Conservation (phyloP, 2,888 invertebrate species). For the Zygogramma bicolorata region DNA sequence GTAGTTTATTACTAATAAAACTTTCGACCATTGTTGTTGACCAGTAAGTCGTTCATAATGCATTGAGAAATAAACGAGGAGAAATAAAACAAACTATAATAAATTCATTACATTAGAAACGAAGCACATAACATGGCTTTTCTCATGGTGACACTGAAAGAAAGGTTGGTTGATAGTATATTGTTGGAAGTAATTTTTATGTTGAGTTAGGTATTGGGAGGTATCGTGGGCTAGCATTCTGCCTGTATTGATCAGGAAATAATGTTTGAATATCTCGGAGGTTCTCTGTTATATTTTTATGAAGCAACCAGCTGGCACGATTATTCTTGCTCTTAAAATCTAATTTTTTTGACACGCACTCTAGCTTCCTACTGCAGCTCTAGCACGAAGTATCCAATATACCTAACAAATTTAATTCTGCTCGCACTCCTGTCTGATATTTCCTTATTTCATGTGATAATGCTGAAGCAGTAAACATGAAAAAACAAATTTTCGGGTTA, state of each 20-base stretch:
- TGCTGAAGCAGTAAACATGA: too few species aligned
- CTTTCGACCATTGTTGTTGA: neutral
- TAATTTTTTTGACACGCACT: too few species aligned
- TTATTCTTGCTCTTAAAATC: too few species aligned
- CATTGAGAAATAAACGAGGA: neutral
- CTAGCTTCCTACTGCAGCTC: too few species aligned
- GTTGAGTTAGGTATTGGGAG: neutral
- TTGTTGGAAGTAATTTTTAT: neutral
- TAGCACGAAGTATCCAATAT: too few species aligned
- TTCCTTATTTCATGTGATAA: too few species aligned
- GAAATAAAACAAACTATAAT: slow-evolving; percentile 18
- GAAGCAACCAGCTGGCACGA: too few species aligned
- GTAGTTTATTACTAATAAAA: neutral
- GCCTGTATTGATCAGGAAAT: neutral
- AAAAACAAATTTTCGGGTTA: too few species aligned
- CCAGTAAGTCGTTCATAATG: neutral
- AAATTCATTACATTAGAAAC: slow-evolving; percentile 2
- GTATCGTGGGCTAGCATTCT: neutral
- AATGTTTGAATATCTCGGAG: too few species aligned
- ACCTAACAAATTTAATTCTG: too few species aligned
- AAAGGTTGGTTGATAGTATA: neutral
- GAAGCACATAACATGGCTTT: neutral
- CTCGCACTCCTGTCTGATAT: too few species aligned
- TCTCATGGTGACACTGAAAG: slow-evolving; percentile 1
- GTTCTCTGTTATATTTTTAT: too few species aligned